Evolutionary conservation across 2,113 vertebrate genomes (phyloP).

Genomic region (Xiphophorus hellerii): DNA sequence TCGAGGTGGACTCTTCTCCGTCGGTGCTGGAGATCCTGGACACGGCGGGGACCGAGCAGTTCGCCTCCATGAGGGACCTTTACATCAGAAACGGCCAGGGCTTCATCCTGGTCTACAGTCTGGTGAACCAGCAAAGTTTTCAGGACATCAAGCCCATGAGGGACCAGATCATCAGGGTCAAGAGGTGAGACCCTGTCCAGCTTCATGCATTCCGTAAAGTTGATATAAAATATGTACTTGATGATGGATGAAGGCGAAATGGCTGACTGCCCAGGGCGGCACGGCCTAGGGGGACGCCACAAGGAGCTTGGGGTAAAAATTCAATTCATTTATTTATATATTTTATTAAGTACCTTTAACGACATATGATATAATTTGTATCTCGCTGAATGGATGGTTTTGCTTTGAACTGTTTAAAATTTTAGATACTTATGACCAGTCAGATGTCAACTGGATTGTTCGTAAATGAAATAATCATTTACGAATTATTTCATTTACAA

Average conservation of each 20-base stretch:
- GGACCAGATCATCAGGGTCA: constrained; percentile 94
- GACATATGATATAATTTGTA: too few relatives aligned
- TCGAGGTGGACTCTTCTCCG: constrained; percentile 93
- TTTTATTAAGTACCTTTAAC: too few relatives aligned
- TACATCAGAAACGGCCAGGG: constrained; percentile 94
- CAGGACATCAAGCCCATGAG: constrained; percentile 95
- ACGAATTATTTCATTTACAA: too few relatives aligned
- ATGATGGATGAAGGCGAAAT: background rate
- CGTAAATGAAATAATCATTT: too few relatives aligned
- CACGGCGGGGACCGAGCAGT: constrained; percentile 93
- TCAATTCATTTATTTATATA: too few relatives aligned
- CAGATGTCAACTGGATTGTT: too few relatives aligned
- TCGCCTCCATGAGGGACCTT: constrained; percentile 92
- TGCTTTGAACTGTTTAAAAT: too few relatives aligned
- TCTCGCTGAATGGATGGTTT: too few relatives aligned
- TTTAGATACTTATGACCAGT: too few relatives aligned
- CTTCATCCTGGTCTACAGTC: constrained; percentile 93
- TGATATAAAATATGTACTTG: background rate
- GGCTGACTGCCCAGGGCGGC: background rate
- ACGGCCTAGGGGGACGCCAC: background rate
- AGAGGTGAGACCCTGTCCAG: constrained; percentile 79
- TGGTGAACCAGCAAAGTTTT: constrained; percentile 94
- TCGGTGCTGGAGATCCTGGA: constrained; percentile 94
- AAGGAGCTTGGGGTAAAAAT: too few relatives aligned
- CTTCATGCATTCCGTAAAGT: background rate